Conservation (phyloP, 2,888 invertebrate genomes). For the Melanostoma scalare region DNA sequence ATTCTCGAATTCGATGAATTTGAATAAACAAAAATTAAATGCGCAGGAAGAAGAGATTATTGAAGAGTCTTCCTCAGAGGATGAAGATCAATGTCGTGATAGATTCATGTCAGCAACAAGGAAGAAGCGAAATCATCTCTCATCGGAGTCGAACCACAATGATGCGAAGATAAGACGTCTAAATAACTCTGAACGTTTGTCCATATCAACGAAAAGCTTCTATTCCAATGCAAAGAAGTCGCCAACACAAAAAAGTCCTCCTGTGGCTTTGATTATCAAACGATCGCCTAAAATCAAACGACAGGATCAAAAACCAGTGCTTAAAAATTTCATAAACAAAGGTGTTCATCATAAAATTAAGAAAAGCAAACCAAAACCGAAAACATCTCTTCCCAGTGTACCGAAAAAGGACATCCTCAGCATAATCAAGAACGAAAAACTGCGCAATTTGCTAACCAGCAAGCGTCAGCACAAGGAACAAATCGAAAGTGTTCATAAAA, state of each 20-base stretch:
- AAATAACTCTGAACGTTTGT: conserved; percentile 33
- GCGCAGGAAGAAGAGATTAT: conserved; percentile 34
- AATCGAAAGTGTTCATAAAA: conserved; percentile 78
- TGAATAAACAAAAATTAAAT: conserved; percentile 74
- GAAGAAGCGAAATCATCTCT: conserved; percentile 68
- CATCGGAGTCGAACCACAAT: not conserved
- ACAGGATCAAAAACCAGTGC: not conserved
- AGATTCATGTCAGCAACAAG: not conserved
- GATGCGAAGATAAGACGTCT: conserved; percentile 69
- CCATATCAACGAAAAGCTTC: conserved; percentile 76
- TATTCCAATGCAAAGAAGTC: conserved; percentile 74
- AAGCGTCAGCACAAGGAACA: conserved; percentile 78
- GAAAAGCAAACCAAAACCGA: conserved; percentile 62
- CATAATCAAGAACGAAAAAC: conserved; percentile 78
- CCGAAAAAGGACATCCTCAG: conserved; percentile 75
- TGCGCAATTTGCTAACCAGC: conserved; percentile 77
- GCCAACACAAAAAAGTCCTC: conserved; percentile 21
- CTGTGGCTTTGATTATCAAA: not conserved
- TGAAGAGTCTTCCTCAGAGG: conserved; percentile 65
- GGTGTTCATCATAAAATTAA: conserved; percentile 79
- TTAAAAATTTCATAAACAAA: conserved; percentile 75
- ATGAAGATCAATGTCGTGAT: conserved; percentile 31
- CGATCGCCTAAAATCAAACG: conserved; percentile 1
- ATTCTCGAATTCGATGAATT: conserved; percentile 78
- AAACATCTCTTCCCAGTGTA: not conserved